Percentiles rank a stretch among this genome's conserved stretches.
phyloP scores from a whole-genome alignment of 2,113 vertebrate species.

The Oostethus manadensis region DNA sequence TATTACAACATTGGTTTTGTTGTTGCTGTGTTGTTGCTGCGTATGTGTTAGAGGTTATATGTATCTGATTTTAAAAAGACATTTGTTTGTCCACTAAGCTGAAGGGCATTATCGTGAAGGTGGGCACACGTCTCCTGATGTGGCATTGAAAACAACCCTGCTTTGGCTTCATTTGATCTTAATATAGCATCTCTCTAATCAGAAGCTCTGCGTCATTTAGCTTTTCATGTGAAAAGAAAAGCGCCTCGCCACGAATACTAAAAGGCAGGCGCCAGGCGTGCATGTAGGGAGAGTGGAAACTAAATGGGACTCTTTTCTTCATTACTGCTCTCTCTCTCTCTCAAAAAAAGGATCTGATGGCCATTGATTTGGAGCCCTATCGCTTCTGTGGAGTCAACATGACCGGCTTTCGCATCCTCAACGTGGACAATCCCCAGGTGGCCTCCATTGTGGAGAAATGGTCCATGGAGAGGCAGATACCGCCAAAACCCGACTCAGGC shows the following conservation, averaged over 20 bases:
- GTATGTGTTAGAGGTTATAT: too few relatives aligned
- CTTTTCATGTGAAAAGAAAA: slow-evolving; percentile 44
- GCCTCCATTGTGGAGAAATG: slow-evolving; percentile 93
- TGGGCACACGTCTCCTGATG: slow-evolving; percentile 35
- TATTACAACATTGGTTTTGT: too few relatives aligned
- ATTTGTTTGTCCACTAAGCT: background rate
- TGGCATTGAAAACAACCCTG: slow-evolving; percentile 24
- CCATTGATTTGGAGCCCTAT: slow-evolving; percentile 94
- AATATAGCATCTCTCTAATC: slow-evolving; percentile 42
- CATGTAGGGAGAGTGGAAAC: background rate
- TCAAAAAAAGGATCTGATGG: slow-evolving; percentile 86
- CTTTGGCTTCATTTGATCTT: slow-evolving; percentile 37
- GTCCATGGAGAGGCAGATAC: slow-evolving; percentile 89
- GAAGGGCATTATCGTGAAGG: slow-evolving; percentile 26
- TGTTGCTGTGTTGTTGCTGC: too few relatives aligned
- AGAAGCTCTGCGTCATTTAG: slow-evolving; percentile 26
- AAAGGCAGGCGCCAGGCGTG: slow-evolving; percentile 14
- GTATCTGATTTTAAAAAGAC: too few relatives aligned
- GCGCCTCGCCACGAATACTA: slow-evolving; percentile 9
- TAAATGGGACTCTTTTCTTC: slow-evolving; percentile 21
- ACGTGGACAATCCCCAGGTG: slow-evolving; percentile 93
- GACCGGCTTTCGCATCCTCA: slow-evolving; percentile 96
- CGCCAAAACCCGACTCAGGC: slow-evolving; percentile 84
- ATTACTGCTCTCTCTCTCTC: slow-evolving; percentile 33
- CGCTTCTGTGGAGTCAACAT: slow-evolving; percentile 98